These are phyloP conservation scores for Tricholaema leucomelas DNA, from an alignment of 2,113 vertebrate genomes.

Conservation along the genomic window DNA sequence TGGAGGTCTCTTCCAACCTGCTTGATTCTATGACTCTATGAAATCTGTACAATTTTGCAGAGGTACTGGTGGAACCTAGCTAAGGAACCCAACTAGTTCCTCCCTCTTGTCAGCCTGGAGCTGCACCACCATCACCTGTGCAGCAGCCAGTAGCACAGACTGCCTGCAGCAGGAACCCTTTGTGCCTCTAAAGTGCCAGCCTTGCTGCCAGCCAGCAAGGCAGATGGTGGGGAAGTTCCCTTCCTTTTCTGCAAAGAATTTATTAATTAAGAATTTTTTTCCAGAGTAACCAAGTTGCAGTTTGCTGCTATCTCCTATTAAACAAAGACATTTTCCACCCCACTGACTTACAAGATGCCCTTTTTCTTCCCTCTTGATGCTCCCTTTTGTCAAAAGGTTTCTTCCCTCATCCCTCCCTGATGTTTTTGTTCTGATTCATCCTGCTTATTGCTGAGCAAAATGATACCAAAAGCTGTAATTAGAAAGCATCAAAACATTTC, in stretches of 20 bases:
- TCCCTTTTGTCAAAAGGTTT: background rate
- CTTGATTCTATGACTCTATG: too few species aligned
- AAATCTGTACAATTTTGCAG: fast-evolving
- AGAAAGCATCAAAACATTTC: background rate
- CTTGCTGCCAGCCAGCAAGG: background rate
- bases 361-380: background rate
- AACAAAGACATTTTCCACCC: background rate
- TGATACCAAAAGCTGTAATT: constrained; percentile 19
- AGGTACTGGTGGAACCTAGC: background rate
- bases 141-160: background rate
- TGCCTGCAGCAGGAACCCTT: background rate
- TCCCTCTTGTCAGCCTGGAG: background rate
- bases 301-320: fast-evolving
- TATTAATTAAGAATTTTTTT: background rate
- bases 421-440: constrained; percentile 27
- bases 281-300: background rate
- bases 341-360: background rate
- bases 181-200: background rate
- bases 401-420: background rate
- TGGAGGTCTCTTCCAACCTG: too few species aligned
- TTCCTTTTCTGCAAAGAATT: background rate
- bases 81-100: background rate
- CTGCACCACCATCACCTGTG: background rate
- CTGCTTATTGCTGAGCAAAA: background rate
- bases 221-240: constrained; percentile 17